phyloP scores from a whole-genome alignment of 2,113 vertebrate genomes.

The Clarias macrocephalus region DNA sequence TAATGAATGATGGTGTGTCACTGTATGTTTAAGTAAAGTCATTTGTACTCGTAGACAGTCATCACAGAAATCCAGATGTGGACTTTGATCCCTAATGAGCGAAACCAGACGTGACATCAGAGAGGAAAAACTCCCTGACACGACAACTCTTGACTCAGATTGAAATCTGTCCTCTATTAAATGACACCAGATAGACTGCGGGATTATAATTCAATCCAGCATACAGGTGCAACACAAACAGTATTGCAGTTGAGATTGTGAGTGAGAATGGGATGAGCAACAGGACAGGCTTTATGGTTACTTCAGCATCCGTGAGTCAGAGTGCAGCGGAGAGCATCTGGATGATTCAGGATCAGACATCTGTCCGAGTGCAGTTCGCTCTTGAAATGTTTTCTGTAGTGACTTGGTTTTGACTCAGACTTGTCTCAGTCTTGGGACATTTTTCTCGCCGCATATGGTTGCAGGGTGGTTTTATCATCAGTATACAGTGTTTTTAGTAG shows the following conservation, averaged over 20 bases:
- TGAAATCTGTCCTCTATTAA: background rate
- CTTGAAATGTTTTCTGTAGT: background rate
- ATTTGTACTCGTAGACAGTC: background rate
- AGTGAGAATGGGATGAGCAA: background rate
- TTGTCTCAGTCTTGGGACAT: background rate
- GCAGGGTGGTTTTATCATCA: too few species aligned
- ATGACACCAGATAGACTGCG: background rate
- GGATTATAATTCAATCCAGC: background rate
- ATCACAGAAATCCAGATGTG: background rate
- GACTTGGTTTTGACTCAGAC: background rate
- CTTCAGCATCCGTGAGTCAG: background rate
- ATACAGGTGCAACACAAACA: background rate
- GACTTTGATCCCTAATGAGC: background rate
- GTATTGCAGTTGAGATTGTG: background rate
- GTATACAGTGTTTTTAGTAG: too few species aligned
- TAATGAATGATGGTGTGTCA: background rate
- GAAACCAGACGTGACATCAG: background rate
- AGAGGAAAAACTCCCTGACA: background rate
- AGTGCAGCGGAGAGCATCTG: background rate
- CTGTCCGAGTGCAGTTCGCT: background rate
- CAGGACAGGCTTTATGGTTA: background rate
- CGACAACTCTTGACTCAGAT: background rate
- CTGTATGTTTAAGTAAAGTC: background rate
- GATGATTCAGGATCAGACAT: background rate
- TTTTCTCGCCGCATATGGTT: background rate